Conservation (phyloP, 2,113 vertebrate species). For the Diadophis punctatus region DNA sequence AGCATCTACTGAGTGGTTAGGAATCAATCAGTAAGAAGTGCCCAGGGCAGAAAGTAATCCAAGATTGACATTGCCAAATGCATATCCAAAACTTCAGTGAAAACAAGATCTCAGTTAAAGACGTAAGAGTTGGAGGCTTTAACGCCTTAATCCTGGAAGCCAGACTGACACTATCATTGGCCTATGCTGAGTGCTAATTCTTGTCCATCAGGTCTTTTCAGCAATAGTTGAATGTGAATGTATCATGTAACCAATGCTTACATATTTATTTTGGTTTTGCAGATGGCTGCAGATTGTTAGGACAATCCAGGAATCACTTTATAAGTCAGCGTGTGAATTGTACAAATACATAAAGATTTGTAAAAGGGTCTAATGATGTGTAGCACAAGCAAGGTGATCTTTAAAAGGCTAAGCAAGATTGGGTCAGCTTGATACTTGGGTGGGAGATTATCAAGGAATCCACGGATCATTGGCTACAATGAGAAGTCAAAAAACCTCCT, state of each 20-base stretch:
- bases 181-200: not conserved
- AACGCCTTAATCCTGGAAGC: not conserved
- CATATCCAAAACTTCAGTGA: not conserved
- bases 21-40: not conserved
- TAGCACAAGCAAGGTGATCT: not conserved
- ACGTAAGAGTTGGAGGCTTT: not conserved
- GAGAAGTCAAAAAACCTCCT: not conserved
- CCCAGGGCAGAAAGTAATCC: not conserved
- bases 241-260: not conserved
- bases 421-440: not conserved
- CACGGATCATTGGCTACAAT: not conserved
- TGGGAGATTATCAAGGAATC: not conserved
- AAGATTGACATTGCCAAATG: not conserved
- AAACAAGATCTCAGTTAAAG: not conserved
- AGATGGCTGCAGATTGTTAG: not conserved
- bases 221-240: not conserved
- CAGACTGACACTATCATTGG: not conserved
- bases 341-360: not conserved
- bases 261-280: not conserved
- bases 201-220: not conserved
- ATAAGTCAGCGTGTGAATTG: not conserved
- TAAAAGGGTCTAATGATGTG: not conserved
- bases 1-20: not conserved
- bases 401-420: not conserved
- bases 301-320: not conserved